Evolutionary conservation across 2,797 vertebrate species (phyloP).

Genomic region (Buceros bicornis): DNA sequence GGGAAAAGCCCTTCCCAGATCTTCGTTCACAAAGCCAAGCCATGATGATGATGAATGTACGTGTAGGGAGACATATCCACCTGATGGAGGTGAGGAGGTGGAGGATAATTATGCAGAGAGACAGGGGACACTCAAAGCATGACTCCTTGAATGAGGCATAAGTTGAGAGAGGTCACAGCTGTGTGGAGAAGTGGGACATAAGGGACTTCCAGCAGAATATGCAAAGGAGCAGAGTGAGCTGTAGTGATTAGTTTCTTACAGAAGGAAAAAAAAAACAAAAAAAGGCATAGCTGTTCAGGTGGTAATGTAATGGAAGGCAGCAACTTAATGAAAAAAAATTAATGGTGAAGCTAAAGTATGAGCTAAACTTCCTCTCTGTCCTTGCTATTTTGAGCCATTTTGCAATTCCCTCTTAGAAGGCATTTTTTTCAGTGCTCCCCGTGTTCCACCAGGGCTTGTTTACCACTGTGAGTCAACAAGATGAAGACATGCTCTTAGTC

Average conservation of each 20-base stretch:
- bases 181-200: not conserved
- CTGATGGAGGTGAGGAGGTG: not conserved
- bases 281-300: not conserved
- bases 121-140: not conserved
- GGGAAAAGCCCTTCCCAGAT: no score
- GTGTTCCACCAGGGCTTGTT: not conserved
- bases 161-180: not conserved
- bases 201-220: not conserved
- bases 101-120: not conserved
- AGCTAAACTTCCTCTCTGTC: not conserved
- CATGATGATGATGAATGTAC: no score
- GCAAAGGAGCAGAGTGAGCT: not conserved
- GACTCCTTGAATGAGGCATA: not conserved
- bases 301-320: not conserved
- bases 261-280: not conserved
- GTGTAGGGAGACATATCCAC: not conserved
- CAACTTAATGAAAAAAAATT: not conserved
- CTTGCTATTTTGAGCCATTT: not conserved
- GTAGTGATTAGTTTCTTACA: not conserved
- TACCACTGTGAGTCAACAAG: not conserved
- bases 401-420: not conserved
- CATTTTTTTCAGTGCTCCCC: not conserved
- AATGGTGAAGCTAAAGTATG: not conserved
- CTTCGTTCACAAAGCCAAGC: no score
- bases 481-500: not conserved